phyloP scores from a whole-genome alignment of 2,113 vertebrate species.

The Dendropsophus ebraccatus region DNA sequence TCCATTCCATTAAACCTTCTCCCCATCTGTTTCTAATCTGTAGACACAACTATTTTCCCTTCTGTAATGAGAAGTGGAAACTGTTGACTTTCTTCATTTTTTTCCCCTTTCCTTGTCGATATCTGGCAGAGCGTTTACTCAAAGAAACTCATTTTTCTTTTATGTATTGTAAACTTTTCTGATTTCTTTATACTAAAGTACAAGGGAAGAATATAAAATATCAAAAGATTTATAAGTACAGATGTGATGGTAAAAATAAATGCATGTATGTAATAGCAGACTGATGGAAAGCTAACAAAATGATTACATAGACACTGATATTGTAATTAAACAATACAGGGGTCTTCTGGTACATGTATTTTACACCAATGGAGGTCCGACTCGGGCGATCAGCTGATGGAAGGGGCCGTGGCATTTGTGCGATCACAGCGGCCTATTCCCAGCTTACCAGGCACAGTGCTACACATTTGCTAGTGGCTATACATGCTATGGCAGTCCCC shows the following conservation, averaged over 20 bases:
- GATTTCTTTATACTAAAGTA: neutral
- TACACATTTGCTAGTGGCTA: too few species aligned
- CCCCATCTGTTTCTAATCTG: slow-evolving; percentile 26
- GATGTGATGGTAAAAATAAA: neutral
- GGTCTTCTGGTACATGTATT: too few species aligned
- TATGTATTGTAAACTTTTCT: neutral
- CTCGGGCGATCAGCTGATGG: too few species aligned
- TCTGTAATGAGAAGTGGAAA: slow-evolving; percentile 19
- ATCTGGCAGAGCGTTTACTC: slow-evolving; percentile 27
- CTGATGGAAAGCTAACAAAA: neutral
- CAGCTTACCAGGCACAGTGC: too few species aligned
- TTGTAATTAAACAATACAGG: neutral
- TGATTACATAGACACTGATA: too few species aligned
- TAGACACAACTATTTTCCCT: slow-evolving; percentile 19
- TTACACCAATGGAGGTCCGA: too few species aligned
- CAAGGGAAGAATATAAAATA: neutral
- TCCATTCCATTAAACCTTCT: neutral
- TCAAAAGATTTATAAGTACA: neutral
- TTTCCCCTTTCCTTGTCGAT: slow-evolving; percentile 13
- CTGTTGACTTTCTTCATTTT: slow-evolving; percentile 37
- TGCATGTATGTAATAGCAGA: neutral
- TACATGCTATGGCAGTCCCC: too few species aligned
- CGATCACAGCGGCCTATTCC: too few species aligned
- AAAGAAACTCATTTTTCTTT: neutral
- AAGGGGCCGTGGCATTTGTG: too few species aligned